These are phyloP conservation scores for Acanthurus lineatus DNA, from an alignment of 2,797 vertebrate genomes.

Conservation along the genomic window DNA sequence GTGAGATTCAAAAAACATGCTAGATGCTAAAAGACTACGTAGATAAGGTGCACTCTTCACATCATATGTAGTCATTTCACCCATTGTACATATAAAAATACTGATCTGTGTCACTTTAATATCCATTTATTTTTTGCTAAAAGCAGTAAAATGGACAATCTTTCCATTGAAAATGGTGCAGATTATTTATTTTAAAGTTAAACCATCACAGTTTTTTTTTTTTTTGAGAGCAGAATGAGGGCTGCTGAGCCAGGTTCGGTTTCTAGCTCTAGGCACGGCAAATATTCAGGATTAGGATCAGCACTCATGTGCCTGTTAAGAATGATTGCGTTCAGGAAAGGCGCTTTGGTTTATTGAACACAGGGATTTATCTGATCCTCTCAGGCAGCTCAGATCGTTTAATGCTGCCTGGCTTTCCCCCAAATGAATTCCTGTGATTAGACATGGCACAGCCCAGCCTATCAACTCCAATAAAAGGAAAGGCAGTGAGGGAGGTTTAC, in stretches of 20 bases:
- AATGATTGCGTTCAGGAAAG: constrained; percentile 88
- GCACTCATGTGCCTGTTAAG: constrained; percentile 82
- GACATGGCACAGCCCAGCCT: constrained; percentile 73
- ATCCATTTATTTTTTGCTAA: not conserved
- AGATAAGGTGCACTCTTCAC: not conserved
- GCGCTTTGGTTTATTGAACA: constrained; percentile 87
- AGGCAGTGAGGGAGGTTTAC: constrained; percentile 57
- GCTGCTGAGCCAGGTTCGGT: constrained; percentile 57
- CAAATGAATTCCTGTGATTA: constrained; percentile 87
- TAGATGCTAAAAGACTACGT: not conserved
- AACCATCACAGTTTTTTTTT: constrained; percentile 24
- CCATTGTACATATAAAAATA: not conserved
- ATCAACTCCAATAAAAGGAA: constrained; percentile 67
- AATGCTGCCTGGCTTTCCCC: constrained; percentile 82
- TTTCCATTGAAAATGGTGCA: constrained; percentile 15
- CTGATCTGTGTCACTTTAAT: not conserved
- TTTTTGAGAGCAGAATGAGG: constrained; percentile 63
- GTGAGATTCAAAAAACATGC: too few species aligned
- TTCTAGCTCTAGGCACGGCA: constrained; percentile 69
- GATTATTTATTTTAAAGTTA: constrained; percentile 46
- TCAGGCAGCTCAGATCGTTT: constrained; percentile 85
- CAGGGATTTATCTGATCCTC: constrained; percentile 87
- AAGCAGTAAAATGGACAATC: not conserved
- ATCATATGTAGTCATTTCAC: not conserved
- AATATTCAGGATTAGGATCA: constrained; percentile 87